Evolutionary conservation across 2,797 vertebrate genomes (phyloP).

Genomic region (Peromyscus melanophrys): DNA sequence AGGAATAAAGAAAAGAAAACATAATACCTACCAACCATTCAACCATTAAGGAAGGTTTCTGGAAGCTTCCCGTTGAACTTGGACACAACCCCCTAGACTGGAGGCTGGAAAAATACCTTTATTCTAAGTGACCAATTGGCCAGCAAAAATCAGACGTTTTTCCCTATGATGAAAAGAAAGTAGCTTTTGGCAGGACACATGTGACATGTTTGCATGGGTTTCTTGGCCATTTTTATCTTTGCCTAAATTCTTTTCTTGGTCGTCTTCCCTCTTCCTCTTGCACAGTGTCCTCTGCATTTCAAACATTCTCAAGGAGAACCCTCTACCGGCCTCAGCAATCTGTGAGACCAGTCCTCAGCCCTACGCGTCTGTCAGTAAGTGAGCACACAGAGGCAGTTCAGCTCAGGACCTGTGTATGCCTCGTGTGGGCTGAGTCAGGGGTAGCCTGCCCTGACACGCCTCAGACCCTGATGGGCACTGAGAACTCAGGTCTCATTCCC

Average conservation of each 20-base stretch:
- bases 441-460: rapidly evolving
- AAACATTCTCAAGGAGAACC: neutral
- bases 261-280: neutral
- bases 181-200: neutral
- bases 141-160: neutral
- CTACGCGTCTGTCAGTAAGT: neutral
- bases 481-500: neutral
- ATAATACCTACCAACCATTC: neutral
- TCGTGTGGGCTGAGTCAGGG: neutral
- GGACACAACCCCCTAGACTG: neutral
- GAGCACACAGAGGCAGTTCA: neutral
- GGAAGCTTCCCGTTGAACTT: conserved; percentile 11
- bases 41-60: neutral
- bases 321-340: neutral
- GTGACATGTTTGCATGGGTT: neutral
- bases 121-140: neutral
- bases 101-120: neutral
- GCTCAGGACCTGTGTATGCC: neutral
- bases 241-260: neutral
- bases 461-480: neutral
- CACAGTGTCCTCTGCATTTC: neutral
- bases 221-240: neutral
- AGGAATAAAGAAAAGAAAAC: neutral
- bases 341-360: neutral
- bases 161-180: neutral